phyloP scores from a whole-genome alignment of 2,113 vertebrate species.

The Ifrita kowaldi region DNA sequence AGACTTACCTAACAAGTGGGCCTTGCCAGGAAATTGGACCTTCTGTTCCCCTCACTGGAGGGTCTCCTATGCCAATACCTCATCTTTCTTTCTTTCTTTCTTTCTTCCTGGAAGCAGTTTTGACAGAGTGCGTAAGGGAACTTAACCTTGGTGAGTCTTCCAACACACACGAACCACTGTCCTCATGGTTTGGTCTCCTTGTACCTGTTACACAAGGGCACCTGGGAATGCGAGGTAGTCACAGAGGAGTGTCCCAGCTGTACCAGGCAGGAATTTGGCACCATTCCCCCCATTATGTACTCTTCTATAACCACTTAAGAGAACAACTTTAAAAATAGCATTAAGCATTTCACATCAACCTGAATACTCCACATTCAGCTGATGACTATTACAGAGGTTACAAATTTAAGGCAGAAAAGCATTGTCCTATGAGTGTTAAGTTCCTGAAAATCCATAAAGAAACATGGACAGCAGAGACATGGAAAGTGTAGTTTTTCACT shows the following conservation, averaged over 20 bases:
- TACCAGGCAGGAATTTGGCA: neutral
- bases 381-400: neutral
- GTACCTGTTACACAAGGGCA: neutral
- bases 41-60: neutral
- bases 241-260: accelerated
- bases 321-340: neutral
- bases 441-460: neutral
- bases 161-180: accelerated
- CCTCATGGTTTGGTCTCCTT: neutral
- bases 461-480: neutral
- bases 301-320: neutral
- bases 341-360: neutral
- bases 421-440: neutral
- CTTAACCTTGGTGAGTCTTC: neutral
- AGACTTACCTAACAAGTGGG: neutral
- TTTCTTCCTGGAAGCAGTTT: neutral
- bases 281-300: neutral
- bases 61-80: neutral
- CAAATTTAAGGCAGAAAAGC: neutral
- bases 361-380: neutral
- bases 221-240: neutral
- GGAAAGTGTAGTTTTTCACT: neutral
- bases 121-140: neutral
- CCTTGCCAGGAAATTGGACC: neutral
- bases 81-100: neutral